Percentiles rank a stretch among this genome's conserved stretches.
Conservation (phyloP, 1,140 invertebrate species). For the Thaumatotibia leucotreta region DNA sequence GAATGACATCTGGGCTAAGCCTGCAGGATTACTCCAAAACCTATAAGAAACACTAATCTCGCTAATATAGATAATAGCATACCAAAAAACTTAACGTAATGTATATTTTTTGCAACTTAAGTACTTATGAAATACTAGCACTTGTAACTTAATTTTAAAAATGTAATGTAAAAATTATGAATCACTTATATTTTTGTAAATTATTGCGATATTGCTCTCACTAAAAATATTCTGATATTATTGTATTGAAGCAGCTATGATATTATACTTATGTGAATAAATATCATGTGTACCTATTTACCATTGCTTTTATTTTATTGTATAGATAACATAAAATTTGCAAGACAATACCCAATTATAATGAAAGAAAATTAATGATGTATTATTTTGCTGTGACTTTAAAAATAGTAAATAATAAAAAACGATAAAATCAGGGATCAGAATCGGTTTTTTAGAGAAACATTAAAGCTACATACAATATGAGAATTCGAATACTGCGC, state of each 20-base stretch:
- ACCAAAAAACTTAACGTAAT: neutral
- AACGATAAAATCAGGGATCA: too few relatives aligned
- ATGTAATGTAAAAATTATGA: neutral
- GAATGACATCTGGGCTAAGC: too few relatives aligned
- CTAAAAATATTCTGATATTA: conserved; percentile 3
- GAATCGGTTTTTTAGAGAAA: too few relatives aligned
- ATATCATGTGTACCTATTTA: neutral
- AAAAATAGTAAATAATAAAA: too few relatives aligned
- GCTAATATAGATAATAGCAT: neutral
- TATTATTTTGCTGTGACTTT: too few relatives aligned
- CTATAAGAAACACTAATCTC: too few relatives aligned
- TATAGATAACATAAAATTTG: neutral
- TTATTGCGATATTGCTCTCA: conserved; percentile 36
- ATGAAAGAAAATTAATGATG: too few relatives aligned
- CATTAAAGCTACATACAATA: neutral
- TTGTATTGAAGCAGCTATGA: conserved; percentile 14
- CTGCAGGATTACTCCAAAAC: too few relatives aligned
- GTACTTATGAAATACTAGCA: neutral
- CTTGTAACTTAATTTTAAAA: neutral
- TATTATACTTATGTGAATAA: conserved; percentile 15
- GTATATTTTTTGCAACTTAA: neutral
- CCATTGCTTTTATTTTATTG: neutral
- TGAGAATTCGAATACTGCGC: neutral
- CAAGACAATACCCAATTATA: too few relatives aligned
- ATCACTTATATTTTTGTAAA: conserved; percentile 45